Evolutionary conservation across 2,797 vertebrate species (phyloP).

Genomic region (Eurystomus glaucurus): DNA sequence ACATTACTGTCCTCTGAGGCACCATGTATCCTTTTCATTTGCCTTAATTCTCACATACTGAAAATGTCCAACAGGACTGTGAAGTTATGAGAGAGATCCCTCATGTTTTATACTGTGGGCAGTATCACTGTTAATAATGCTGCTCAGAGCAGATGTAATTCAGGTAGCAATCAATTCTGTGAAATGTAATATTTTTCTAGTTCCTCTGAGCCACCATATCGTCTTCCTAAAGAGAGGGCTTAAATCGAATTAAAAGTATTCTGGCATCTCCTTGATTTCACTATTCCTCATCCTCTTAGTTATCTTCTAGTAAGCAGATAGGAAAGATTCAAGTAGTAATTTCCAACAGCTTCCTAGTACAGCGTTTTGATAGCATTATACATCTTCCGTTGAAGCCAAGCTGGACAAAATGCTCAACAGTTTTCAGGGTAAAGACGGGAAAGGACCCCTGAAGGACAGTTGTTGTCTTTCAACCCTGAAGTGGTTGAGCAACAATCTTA

Average conservation of each 20-base stretch:
- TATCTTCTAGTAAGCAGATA: not conserved
- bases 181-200: not conserved
- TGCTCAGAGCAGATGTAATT: not conserved
- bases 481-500: not conserved
- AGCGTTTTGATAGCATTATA: not conserved
- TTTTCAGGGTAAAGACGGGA: not conserved
- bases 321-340: not conserved
- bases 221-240: not conserved
- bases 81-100: accelerated
- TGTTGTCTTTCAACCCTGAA: no score
- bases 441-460: accelerated
- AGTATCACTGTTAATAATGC: not conserved
- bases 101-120: not conserved
- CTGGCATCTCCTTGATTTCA: not conserved
- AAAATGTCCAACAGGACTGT: not conserved
- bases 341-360: not conserved
- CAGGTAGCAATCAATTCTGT: not conserved
- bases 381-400: not conserved
- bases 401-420: not conserved
- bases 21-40: not conserved
- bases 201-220: not conserved
- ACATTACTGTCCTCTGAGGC: not conserved
- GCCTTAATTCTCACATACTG: not conserved
- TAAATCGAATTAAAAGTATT: not conserved
- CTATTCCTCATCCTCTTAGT: not conserved